Percentiles rank a stretch among this genome's conserved stretches.
Evolutionary conservation across 2,888 invertebrate species (phyloP).

Genomic region (Epiblema foenella): DNA sequence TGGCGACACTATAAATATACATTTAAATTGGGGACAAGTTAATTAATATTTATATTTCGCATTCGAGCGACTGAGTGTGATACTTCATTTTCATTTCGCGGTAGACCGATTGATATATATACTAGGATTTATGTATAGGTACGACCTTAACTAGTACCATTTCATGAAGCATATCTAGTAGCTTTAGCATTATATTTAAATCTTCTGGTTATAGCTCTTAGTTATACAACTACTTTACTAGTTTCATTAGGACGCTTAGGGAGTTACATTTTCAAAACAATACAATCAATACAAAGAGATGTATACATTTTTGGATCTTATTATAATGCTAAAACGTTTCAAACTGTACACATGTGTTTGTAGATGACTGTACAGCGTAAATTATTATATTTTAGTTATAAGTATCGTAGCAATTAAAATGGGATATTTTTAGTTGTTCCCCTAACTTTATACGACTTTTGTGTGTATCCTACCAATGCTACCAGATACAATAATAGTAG

Average conservation of each 20-base stretch:
- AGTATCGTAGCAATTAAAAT: neutral
- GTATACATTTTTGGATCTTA: no score
- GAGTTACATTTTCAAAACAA: neutral
- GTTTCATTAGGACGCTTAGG: neutral
- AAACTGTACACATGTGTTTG: no score
- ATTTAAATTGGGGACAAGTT: neutral
- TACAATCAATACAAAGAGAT: no score
- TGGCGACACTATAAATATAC: slow-evolving; percentile 16
- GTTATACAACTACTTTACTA: neutral
- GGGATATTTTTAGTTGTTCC: no score
- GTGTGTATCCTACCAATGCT: neutral
- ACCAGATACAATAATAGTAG: slow-evolving; percentile 24
- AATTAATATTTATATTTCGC: neutral
- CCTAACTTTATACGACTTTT: neutral
- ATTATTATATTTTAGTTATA: no score
- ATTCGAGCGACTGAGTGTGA: no score
- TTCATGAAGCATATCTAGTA: neutral
- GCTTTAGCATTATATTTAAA: neutral
- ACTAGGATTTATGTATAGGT: neutral
- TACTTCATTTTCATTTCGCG: no score
- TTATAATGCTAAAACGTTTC: no score
- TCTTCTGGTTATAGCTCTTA: neutral
- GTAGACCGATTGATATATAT: no score
- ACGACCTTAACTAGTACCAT: neutral
- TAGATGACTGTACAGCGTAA: no score